Percentiles rank a stretch among this genome's conserved stretches.
phyloP scores from a whole-genome alignment of 2,888 invertebrate species.

The Eucera pruinosa region DNA sequence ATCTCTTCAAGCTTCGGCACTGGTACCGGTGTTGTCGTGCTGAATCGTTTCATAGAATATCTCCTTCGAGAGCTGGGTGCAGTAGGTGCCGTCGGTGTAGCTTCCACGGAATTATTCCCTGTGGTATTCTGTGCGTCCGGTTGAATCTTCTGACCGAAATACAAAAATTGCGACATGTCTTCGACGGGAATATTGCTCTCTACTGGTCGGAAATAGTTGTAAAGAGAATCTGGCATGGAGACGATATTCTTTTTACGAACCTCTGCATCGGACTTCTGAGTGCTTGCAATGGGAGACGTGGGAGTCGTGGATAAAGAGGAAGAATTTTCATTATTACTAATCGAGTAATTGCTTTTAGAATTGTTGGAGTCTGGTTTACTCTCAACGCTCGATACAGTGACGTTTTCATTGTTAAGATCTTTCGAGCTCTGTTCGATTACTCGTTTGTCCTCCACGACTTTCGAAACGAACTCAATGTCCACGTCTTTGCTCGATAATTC shows the following conservation, averaged over 20 bases:
- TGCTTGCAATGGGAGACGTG: neutral
- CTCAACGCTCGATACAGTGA: slow-evolving; percentile 37
- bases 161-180: slow-evolving; percentile 89
- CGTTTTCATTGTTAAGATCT: slow-evolving; percentile 27
- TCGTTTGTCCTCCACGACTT: slow-evolving; percentile 9
- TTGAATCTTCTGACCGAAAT: slow-evolving; percentile 89
- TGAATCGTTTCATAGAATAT: slow-evolving; percentile 73
- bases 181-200: slow-evolving; percentile 88
- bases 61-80: slow-evolving; percentile 71
- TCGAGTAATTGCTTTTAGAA: slow-evolving; percentile 38
- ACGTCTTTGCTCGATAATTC: slow-evolving; percentile 10
- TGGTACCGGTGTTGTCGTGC: slow-evolving; percentile 48
- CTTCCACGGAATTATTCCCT: slow-evolving; percentile 77
- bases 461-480: slow-evolving; percentile 20
- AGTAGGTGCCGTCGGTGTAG: slow-evolving; percentile 68
- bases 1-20: slow-evolving; percentile 75
- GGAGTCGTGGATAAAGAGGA: slow-evolving; percentile 15
- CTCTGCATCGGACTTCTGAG: slow-evolving; percentile 81
- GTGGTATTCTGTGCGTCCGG: slow-evolving; percentile 74
- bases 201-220: slow-evolving; percentile 88
- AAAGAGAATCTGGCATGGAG: slow-evolving; percentile 87
- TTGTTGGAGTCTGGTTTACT: slow-evolving; percentile 28
- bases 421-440: slow-evolving; percentile 28
- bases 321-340: slow-evolving; percentile 25
- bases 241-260: slow-evolving; percentile 86